A percentile compares a stretch with the other conserved stretches of the same genome.
Conservation (phyloP, 64 coral and sea anemone species). For the Porites australiensis region DNA sequence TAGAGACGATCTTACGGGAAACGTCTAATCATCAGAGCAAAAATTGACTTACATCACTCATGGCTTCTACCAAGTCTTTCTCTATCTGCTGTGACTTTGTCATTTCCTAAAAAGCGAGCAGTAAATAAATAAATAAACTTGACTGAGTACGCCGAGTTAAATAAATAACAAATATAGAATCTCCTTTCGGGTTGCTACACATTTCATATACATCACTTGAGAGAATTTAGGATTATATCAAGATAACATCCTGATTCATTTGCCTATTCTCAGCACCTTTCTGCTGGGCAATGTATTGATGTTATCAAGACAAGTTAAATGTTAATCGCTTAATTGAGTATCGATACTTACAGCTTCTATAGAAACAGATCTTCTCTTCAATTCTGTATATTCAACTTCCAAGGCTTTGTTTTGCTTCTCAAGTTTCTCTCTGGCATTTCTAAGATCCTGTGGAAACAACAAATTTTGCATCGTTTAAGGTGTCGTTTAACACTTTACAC, state of each 20-base stretch:
- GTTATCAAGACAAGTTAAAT: no score
- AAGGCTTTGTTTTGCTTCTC: conserved; percentile 29
- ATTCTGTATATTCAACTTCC: conserved; percentile 22
- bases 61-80: conserved; percentile 69
- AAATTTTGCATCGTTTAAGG: background rate
- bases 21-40: background rate
- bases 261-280: no score
- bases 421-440: conserved; percentile 10
- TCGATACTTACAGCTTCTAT: conserved; percentile 23
- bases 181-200: background rate
- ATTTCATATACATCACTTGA: no score
- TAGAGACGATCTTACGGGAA: no score
- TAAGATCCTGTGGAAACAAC: conserved; percentile 10
- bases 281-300: no score
- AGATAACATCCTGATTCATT: no score
- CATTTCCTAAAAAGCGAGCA: conserved; percentile 37
- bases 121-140: background rate
- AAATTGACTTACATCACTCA: conserved; percentile 55
- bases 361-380: conserved; percentile 13
- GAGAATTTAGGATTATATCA: no score
- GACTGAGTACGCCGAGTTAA: no score
- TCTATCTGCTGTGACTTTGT: conserved; percentile 75
- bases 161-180: background rate
- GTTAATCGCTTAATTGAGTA: no score
- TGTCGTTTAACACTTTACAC: background rate